These are phyloP conservation scores for Erannis defoliaria DNA, from an alignment of 2,888 invertebrate species.

Conservation along the genomic window DNA sequence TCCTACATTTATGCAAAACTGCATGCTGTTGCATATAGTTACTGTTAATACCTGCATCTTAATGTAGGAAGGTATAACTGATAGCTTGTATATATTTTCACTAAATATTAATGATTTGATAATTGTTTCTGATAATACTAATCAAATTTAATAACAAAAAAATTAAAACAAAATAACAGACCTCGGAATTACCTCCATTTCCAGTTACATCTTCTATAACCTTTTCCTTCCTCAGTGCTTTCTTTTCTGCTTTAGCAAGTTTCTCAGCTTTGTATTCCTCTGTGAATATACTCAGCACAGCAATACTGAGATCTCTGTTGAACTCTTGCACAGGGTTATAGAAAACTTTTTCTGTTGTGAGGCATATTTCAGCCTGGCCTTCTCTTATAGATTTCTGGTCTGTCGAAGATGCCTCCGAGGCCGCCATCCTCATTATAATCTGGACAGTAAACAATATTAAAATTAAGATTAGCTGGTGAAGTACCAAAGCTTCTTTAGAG, in stretches of 20 bases:
- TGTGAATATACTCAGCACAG: slow-evolving; percentile 90
- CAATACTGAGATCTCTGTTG: slow-evolving; percentile 96
- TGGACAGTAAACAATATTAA: slow-evolving; percentile 27
- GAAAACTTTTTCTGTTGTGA: slow-evolving; percentile 93
- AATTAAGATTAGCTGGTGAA: slow-evolving; percentile 4
- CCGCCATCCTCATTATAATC: slow-evolving; percentile 66
- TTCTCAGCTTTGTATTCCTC: slow-evolving; percentile 76
- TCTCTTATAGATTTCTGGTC: slow-evolving; percentile 86
- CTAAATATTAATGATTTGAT: too few relatives aligned
- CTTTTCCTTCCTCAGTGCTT: slow-evolving; percentile 50
- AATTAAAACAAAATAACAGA: slow-evolving; percentile 34
- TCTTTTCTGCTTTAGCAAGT: slow-evolving; percentile 54
- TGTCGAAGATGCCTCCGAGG: slow-evolving; percentile 48
- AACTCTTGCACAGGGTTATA: slow-evolving; percentile 99
- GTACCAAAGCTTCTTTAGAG: not conserved
- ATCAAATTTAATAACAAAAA: not conserved
- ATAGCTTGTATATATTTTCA: too few relatives aligned
- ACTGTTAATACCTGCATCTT: too few relatives aligned
- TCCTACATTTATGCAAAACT: too few relatives aligned
- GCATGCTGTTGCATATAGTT: too few relatives aligned
- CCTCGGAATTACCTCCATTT: slow-evolving; percentile 40
- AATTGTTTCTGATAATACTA: too few relatives aligned
- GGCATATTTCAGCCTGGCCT: slow-evolving; percentile 92
- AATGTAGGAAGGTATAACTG: too few relatives aligned
- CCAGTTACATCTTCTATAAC: slow-evolving; percentile 39